Conservation (phyloP, 2,797 vertebrate species). For the Novumbra hubbsi region DNA sequence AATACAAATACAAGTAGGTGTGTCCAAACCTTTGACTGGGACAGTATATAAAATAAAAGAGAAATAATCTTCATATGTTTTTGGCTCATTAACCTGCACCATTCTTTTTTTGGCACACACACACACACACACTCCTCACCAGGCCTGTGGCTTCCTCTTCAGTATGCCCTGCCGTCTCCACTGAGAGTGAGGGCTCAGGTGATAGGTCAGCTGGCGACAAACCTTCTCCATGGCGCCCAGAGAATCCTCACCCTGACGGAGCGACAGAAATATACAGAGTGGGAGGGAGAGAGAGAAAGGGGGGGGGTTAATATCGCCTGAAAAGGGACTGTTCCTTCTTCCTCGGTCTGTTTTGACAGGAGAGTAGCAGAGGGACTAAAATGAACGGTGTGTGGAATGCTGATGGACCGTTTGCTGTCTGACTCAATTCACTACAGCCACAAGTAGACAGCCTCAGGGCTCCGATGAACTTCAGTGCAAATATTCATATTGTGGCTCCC, state of each 20-base stretch:
- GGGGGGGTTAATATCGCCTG: conserved; percentile 14
- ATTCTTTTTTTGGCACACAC: neutral
- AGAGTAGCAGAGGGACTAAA: conserved; percentile 7
- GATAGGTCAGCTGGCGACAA: conserved; percentile 96
- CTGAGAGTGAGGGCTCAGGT: conserved; percentile 96
- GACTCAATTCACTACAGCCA: neutral
- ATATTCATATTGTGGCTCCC: no score
- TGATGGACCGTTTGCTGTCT: neutral
- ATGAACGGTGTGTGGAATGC: neutral
- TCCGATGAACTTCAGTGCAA: no score
- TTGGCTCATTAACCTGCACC: no score
- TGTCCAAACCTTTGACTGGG: no score
- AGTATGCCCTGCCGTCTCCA: conserved; percentile 91
- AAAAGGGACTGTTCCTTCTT: conserved; percentile 16
- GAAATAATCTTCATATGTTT: no score
- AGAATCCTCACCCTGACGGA: conserved; percentile 85
- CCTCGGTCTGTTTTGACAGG: conserved; percentile 20
- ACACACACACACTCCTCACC: conserved; percentile 76
- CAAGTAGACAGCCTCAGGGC: no score
- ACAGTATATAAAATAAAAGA: no score
- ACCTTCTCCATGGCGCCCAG: conserved; percentile 96
- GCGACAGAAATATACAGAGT: neutral
- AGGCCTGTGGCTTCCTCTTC: conserved; percentile 94
- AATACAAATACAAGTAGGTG: no score
- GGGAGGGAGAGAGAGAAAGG: neutral